phyloP scores from a whole-genome alignment of 2,113 vertebrate species.

The Capricornis sumatraensis region DNA sequence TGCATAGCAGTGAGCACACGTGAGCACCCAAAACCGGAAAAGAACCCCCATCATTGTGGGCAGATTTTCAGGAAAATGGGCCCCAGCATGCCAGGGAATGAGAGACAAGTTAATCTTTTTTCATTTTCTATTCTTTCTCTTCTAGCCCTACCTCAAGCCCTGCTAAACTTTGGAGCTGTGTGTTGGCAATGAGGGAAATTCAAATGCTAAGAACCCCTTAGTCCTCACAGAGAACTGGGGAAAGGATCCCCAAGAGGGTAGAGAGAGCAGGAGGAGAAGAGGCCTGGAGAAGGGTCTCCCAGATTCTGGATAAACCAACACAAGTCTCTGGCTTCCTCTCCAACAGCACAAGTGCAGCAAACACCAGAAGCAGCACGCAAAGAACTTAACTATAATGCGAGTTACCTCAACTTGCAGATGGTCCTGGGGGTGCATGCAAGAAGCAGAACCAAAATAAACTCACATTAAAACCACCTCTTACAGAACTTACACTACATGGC shows the following conservation, averaged over 20 bases:
- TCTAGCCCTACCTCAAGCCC: background rate
- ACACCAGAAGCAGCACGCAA: too few relatives aligned
- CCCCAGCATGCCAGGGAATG: background rate
- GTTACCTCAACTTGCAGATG: rapidly evolving
- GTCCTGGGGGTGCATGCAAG: background rate
- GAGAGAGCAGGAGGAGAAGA: background rate
- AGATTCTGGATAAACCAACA: background rate
- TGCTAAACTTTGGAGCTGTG: background rate
- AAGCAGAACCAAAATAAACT: background rate
- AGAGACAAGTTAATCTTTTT: too few relatives aligned
- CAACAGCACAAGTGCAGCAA: background rate
- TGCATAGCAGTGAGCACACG: background rate
- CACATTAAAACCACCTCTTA: background rate
- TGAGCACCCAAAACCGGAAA: background rate
- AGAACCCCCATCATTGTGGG: rapidly evolving
- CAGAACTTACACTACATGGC: background rate
- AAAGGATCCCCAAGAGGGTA: too few relatives aligned
- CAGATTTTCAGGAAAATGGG: background rate
- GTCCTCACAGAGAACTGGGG: background rate
- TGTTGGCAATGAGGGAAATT: too few relatives aligned
- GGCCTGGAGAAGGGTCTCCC: background rate
- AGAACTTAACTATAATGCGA: rapidly evolving
- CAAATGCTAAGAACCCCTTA: rapidly evolving
- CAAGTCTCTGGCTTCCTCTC: too few relatives aligned
- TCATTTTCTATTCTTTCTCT: background rate